Percentiles rank a stretch among this genome's conserved stretches.
Conservation (phyloP, 2,888 invertebrate genomes). For the Polymixis flavicincta region DNA sequence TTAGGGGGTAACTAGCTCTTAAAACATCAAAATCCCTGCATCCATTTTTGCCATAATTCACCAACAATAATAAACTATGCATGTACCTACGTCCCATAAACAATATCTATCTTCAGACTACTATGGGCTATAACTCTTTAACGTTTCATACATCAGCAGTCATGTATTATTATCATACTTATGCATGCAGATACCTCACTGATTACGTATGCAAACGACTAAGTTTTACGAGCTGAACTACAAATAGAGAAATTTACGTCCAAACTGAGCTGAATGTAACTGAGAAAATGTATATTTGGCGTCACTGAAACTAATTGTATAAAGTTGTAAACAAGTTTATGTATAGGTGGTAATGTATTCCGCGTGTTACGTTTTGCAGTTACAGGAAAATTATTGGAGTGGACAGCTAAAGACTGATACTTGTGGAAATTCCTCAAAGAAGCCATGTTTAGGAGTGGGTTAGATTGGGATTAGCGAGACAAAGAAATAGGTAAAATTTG, state of each 20-base stretch:
- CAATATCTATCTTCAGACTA: conserved; percentile 5
- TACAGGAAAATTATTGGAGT: neutral
- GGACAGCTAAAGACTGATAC: neutral
- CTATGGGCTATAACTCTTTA: conserved; percentile 39
- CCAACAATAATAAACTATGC: neutral
- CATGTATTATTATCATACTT: conserved; percentile 8
- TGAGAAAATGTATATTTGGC: conserved; percentile 11
- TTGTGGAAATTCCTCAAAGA: neutral
- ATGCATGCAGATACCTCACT: conserved; percentile 24
- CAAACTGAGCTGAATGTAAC: conserved; percentile 8
- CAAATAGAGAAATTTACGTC: conserved; percentile 22
- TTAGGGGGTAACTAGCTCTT: neutral
- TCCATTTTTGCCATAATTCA: neutral
- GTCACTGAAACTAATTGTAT: conserved; percentile 9
- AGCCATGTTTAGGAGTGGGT: neutral
- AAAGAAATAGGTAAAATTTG: neutral
- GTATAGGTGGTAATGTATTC: conserved; percentile 2
- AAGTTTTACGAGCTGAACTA: conserved; percentile 38
- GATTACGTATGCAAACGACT: conserved; percentile 41
- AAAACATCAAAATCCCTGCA: neutral
- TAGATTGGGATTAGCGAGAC: neutral
- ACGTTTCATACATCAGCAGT: conserved; percentile 14
- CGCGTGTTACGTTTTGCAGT: neutral
- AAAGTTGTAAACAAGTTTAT: conserved; percentile 6
- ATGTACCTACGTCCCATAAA: conserved; percentile 9